phyloP scores from a whole-genome alignment of 2,888 invertebrate genomes.

The Crossocerus cetratus region DNA sequence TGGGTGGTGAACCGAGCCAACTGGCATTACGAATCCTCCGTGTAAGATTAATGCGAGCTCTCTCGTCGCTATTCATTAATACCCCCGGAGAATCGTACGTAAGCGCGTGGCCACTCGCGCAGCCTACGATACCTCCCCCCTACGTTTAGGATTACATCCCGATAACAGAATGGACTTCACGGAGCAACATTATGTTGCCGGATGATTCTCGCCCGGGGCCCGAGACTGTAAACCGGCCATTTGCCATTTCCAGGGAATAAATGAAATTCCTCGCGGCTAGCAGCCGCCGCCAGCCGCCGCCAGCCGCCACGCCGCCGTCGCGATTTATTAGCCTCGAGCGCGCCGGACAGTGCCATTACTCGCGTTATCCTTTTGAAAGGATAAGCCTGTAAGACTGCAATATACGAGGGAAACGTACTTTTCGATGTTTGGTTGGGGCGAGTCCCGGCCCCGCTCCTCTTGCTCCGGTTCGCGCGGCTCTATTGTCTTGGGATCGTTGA shows the following conservation, averaged over 20 bases:
- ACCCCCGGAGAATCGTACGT: slow-evolving; percentile 33
- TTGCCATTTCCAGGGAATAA: slow-evolving; percentile 21
- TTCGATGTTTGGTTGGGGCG: not conserved
- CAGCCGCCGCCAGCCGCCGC: too few species aligned
- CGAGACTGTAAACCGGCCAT: slow-evolving; percentile 12
- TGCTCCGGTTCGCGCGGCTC: not conserved
- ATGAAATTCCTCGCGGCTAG: slow-evolving; percentile 46
- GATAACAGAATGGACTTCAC: slow-evolving; percentile 54
- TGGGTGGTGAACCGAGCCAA: slow-evolving; percentile 34
- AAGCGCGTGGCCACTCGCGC: slow-evolving; percentile 10
- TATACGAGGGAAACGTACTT: not conserved
- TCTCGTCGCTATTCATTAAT: slow-evolving; percentile 48
- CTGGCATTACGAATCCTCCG: slow-evolving; percentile 47
- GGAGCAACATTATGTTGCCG: slow-evolving; percentile 37
- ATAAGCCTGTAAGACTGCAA: slow-evolving; percentile 1
- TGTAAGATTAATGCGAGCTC: slow-evolving; percentile 52
- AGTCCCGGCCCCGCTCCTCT: not conserved
- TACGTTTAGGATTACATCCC: slow-evolving; percentile 52
- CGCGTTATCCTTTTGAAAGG: not conserved
- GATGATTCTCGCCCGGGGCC: slow-evolving; percentile 17
- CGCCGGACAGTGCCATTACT: not conserved
- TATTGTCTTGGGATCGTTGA: not conserved
- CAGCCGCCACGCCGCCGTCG: too few species aligned
- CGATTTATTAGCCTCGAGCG: slow-evolving; percentile 29
- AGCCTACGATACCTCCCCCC: slow-evolving; percentile 19